Evolutionary conservation across 2,113 vertebrate species (phyloP), one percentile per base, ranked within the genome.

Genomic region (Salvelinus sp.): DNA sequence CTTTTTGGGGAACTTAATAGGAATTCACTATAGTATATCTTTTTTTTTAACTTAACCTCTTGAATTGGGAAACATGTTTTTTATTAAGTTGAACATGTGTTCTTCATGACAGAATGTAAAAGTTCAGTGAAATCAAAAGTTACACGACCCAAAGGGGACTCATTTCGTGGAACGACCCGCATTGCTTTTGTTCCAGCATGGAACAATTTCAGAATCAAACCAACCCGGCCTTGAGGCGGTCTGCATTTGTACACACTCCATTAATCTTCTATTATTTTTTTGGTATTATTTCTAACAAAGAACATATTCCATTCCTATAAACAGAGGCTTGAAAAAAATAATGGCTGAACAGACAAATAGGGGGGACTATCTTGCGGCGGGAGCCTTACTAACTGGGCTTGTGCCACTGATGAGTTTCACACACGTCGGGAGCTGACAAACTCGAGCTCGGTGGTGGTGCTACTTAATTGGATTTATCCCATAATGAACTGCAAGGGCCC

Each of bases 391-490:
- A 48, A 44, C 58, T 64, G 79, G 73, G 85, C 81, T 27, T 20
- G 74, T 25, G 80, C 2, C 38, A 44, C 65, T 81, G 84, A 78
- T 87, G 87, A 85, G 82, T 77, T 82, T 81, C 83, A 79, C 82
- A 80, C 78, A 67, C 60, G 25, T 60, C 72, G 5, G 5, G 54
- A 74, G 5, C 63, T 75, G 79, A 79, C 50, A 28, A 76, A 82
- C 78, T 85, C 72, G 73, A 70, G 83, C 85, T 88, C 69, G 28
- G 78, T 77, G 79, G 86, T 79, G 78, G 82, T 66, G 80, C 85
- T 13, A 82, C 79, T 84, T 92, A 87, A 92, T 91, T 91, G 88
- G 87, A 84, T 90, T 88, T 78, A 89, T 90, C 88, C 86, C 65
- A 79, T 92, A 83, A 83, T 81, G 84, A 90, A 89, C 86, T 83